Conservation (phyloP, 2,888 invertebrate species). For the Syrphus vitripennis region DNA sequence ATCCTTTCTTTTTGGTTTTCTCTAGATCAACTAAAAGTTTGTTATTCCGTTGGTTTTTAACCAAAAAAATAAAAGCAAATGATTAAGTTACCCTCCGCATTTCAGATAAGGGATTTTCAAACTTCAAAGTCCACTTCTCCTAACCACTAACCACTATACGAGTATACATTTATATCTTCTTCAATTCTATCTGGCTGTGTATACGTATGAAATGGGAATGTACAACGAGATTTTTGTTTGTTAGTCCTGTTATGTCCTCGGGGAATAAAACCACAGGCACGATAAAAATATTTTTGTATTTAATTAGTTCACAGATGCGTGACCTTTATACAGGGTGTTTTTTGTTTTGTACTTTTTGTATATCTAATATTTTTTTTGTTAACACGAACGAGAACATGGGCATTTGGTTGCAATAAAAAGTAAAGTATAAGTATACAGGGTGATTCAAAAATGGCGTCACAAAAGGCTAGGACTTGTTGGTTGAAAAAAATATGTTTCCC, state of each 20-base stretch:
- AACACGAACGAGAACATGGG: no score
- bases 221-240: background rate
- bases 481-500: no score
- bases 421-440: no score
- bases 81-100: background rate
- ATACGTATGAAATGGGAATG: no score
- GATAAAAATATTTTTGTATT: slow-evolving; percentile 12
- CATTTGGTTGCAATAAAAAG: no score
- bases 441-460: no score
- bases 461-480: no score
- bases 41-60: slow-evolving; percentile 23
- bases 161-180: no score
- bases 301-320: slow-evolving; percentile 31
- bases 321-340: background rate
- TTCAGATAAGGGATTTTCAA: background rate
- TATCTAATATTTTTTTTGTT: no score
- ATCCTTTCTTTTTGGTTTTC: background rate
- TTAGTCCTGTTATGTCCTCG: slow-evolving; percentile 10
- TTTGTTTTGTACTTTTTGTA: no score
- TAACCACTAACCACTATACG: no score
- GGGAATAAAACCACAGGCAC: background rate
- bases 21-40: slow-evolving; percentile 19
- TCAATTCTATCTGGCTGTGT: background rate
- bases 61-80: slow-evolving; percentile 27
- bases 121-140: background rate